Conservation (phyloP, 1,140 invertebrate genomes). For the Olivierus martensii region DNA sequence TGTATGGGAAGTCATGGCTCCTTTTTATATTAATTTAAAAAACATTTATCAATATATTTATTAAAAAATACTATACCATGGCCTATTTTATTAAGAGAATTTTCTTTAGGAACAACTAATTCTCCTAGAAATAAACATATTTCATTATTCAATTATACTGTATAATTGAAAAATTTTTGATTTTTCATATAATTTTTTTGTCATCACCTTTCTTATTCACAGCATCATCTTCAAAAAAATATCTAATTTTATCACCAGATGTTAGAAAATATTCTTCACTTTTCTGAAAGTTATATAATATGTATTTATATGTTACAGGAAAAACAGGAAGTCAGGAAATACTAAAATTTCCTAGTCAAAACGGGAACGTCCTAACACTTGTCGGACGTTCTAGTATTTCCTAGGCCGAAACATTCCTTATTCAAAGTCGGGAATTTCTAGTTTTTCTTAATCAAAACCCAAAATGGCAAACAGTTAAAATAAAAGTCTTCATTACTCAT, state of each 20-base stretch:
- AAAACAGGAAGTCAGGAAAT: too few species aligned
- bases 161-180: neutral
- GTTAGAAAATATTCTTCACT: slow-evolving; percentile 63
- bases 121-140: slow-evolving; percentile 21
- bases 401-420: too few species aligned
- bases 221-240: slow-evolving; percentile 78
- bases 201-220: slow-evolving; percentile 49
- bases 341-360: too few species aligned
- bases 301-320: neutral
- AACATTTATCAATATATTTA: neutral
- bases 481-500: too few species aligned
- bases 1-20: too few species aligned
- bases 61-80: slow-evolving; percentile 36
- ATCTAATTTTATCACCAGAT: slow-evolving; percentile 81
- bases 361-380: too few species aligned
- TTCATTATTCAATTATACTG: neutral
- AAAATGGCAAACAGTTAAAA: too few species aligned
- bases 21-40: too few species aligned
- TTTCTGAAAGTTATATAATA: neutral
- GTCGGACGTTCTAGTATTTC: too few species aligned
- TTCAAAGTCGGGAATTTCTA: too few species aligned
- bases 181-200: neutral
- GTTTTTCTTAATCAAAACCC: too few species aligned
- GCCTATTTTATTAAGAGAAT: slow-evolving; percentile 66
- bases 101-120: slow-evolving; percentile 50